Evolutionary conservation across 2,113 vertebrate genomes (phyloP), one percentile per base, ranked within the genome.

Genomic region (Nyctibius bracteatus): DNA sequence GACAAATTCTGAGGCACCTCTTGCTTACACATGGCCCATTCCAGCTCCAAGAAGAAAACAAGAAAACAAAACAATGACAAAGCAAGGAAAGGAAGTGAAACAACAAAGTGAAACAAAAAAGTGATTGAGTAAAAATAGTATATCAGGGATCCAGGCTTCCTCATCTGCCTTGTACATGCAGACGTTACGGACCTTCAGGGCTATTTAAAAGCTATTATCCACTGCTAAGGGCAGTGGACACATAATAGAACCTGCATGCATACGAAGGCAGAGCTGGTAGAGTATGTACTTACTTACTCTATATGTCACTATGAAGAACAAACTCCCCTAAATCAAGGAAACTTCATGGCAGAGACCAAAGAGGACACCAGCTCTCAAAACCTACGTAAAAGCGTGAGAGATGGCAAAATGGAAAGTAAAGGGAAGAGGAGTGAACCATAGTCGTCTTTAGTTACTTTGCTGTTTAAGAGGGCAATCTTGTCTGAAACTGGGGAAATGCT

Each of bases 211-310:
- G 41, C 14, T 47, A 20, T 18, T 80, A 23, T n/a, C 21, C 55
- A 28, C 41, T 77, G 27, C 35, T 33, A 25, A 14, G 23, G 43
- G 54, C 13, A 28, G 43, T 19, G 20, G 21, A 41, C 14, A 22
- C 12, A 10, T 35, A 39, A 39, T 1, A 0, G 37, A 57, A 70
- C 43, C 33, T 58, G 61, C 24, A 63, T 1, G 0, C 12, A 10
- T 28, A 23, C 2, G 2, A 54, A 51, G 35, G 41, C 54, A 79
- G 43, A 68, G 43, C 9, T 2, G 1, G 11, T 33, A 22, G 22
- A 33, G 10, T 23, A 28, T 11, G 16, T 21, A 52, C 37, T 43
- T 49, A 54, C 18, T 46, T 46, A 22, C 5, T 68, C 7, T n/a
- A 1, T 37, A n/a, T 14, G 7, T 41, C 37, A 46, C 33, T 63